These are phyloP conservation scores for Psittacus erithacus DNA, from an alignment of 2,113 vertebrate species.

Conservation along the genomic window DNA sequence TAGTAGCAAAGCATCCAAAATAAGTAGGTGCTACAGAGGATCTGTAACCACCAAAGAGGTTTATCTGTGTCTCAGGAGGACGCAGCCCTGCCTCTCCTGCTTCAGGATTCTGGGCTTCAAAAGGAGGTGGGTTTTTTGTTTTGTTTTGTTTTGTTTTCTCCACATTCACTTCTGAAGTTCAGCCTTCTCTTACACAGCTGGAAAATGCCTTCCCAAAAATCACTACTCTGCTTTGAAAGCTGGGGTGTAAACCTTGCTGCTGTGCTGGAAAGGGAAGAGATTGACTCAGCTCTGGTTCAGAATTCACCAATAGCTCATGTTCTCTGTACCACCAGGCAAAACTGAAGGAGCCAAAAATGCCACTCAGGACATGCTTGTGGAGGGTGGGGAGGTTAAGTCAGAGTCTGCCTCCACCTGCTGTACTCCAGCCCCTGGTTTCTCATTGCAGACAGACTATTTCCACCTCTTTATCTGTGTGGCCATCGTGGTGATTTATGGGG, in stretches of 20 bases:
- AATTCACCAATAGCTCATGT: neutral
- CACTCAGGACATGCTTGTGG: fast-evolving
- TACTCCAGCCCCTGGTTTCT: neutral
- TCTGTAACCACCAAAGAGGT: neutral
- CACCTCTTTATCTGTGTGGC: conserved; percentile 97
- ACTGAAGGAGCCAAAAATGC: neutral
- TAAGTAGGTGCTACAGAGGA: neutral
- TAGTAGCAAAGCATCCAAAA: neutral
- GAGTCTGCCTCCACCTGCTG: neutral
- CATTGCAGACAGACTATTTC: conserved; percentile 93
- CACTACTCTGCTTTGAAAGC: neutral
- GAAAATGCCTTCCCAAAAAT: neutral
- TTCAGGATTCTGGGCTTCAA: neutral
- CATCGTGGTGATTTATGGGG: conserved; percentile 94
- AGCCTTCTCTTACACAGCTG: neutral
- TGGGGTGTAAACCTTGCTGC: neutral
- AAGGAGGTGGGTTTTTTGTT: neutral
- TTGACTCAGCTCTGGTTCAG: neutral
- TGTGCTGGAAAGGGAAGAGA: neutral
- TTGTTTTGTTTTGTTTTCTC: neutral
- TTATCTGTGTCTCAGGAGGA: neutral
- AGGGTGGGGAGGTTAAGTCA: neutral
- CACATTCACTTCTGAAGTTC: neutral
- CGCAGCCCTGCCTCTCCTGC: neutral
- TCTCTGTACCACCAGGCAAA: neutral